Evolutionary conservation across 2,113 vertebrate genomes (phyloP), one percentile per base, ranked within the genome.

Genomic region (Nesoenas mayeri): DNA sequence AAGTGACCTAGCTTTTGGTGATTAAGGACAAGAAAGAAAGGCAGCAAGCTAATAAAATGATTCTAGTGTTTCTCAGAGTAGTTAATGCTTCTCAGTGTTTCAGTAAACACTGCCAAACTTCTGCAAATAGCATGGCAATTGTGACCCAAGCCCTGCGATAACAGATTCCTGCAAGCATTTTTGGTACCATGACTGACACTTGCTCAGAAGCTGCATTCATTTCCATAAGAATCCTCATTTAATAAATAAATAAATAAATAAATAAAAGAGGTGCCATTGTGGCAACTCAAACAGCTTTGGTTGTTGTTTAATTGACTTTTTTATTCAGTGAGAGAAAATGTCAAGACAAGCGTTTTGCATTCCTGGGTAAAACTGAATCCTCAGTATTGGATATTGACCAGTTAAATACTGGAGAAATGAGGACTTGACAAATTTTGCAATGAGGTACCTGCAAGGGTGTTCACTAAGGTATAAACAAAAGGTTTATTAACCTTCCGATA

Each of bases 231-330:
- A 91, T 82, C 20, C 12, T 51, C 40, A 42, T 36, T 36, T 54
- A 28, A 31, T 22, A 22, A 50, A 50, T 24, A 50, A 21, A 73
- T 85, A 94, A 91, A 92, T 66, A 94, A 95, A 87, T 50, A 73
- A 88, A 94, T 89, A 93, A 70, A 95, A 96, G 85, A 47, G n/a
- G 56, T 54, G 32, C 6, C 67, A 58, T 62, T 78, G 85, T 85
- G 60, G 15, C 67, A 38, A 5, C 0, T 70, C 40, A 60, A 85
- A 64, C 58, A 73, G 32, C 29, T 60, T 47, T 34, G 26, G 31
- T 48, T 21, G 48, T 13, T 85, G 67, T 44, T 19, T 94, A 36
- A 70, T 65, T 58, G 91, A 85, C 80, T 95, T 79, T 79, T 58
- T 88, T 44, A 87, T 22, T 36, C 34, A 50, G 15, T 40, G 38